phyloP scores from a whole-genome alignment of 1,140 invertebrate genomes.

The Drosophila ananassae region DNA sequence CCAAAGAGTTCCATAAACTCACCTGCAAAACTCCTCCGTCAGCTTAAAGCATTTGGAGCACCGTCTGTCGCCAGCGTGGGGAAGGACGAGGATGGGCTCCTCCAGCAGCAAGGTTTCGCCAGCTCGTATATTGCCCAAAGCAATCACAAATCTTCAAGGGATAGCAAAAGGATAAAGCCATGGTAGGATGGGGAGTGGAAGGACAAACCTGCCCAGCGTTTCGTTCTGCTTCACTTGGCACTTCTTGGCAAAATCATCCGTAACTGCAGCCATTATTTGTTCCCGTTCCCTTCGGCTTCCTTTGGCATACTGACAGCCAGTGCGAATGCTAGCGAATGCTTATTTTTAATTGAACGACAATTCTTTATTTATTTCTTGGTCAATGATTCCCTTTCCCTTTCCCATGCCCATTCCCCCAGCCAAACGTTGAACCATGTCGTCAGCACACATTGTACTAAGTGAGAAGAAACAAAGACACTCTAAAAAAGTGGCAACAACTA shows the following conservation, averaged over 20 bases:
- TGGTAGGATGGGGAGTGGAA: background rate
- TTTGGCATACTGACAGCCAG: constrained; percentile 49
- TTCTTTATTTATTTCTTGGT: constrained; percentile 74
- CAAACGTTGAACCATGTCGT: constrained; percentile 52
- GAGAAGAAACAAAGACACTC: background rate
- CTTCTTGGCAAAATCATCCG: constrained; percentile 70
- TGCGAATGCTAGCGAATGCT: constrained; percentile 30
- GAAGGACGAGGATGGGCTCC: constrained; percentile 88
- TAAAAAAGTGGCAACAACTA: constrained; percentile 12
- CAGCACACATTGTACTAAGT: constrained; percentile 13
- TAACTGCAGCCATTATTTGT: constrained; percentile 54
- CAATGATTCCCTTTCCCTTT: constrained; percentile 22
- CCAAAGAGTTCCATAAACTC: background rate
- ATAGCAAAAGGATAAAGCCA: constrained; percentile 70
- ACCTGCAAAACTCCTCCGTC: constrained; percentile 82
- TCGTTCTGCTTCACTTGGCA: constrained; percentile 66
- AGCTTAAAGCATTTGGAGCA: constrained; percentile 65
- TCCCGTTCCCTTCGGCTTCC: constrained; percentile 35
- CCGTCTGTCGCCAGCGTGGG: constrained; percentile 85
- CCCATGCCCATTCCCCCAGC: constrained; percentile 2
- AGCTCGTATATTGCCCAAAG: constrained; percentile 87
- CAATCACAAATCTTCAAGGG: constrained; percentile 87
- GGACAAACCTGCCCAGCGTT: constrained; percentile 73
- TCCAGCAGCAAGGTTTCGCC: constrained; percentile 89
- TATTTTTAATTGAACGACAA: constrained; percentile 71